Base-by-base conservation (phyloP, 2,888 invertebrate genomes). In the Syrista parreyssii region DNA sequence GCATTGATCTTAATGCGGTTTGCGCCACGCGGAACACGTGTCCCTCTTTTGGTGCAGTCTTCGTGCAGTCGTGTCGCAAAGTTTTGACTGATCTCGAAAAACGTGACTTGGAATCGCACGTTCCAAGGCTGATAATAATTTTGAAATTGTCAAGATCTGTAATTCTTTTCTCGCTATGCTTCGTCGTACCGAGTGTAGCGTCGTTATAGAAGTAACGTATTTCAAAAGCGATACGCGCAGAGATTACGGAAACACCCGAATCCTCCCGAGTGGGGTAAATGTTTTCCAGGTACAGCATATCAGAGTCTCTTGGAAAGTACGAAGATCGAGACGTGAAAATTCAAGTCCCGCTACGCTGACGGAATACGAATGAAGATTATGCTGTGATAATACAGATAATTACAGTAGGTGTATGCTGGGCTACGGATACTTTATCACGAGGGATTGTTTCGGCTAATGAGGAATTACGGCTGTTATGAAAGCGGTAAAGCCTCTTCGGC, bases 1-100 rank as follows among this genome's bases (percentile, higher is more conserved):
- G 71, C 71, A 71, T 71, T 71, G 71, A 71, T 71, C 71, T 71
- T 71, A 71, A 71, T 71, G 71, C 71, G 32, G 71, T 71, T 71
- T 71, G 71, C 71, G 30, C 31, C 71, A 32, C 12, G 30, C 11
- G 11, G 71, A 71, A 71, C 31, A 71, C 71, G 71, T 32, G 30
- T 71, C 32, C 30, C 71, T 71, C 30, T 71, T 30, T 32, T 4
- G 15, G 30, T 15, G 71, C 71, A 55, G 40, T 23, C 40, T 55
- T 23, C 23, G 40, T 55, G 40, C 23, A 55, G 23, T 55, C 40
- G 40, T 55, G 23, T 23, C 40, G 23, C 2, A 55, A 55, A 55
- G 23, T 55, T 55, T 23, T 55, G 40, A 55, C 40, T 23, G 40
- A 55, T 55, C 23, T 55, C 23, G 23, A 1, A 55, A 55, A 55